phyloP scores from a whole-genome alignment of 2,797 vertebrate species.

The Enteromius argenteus region DNA sequence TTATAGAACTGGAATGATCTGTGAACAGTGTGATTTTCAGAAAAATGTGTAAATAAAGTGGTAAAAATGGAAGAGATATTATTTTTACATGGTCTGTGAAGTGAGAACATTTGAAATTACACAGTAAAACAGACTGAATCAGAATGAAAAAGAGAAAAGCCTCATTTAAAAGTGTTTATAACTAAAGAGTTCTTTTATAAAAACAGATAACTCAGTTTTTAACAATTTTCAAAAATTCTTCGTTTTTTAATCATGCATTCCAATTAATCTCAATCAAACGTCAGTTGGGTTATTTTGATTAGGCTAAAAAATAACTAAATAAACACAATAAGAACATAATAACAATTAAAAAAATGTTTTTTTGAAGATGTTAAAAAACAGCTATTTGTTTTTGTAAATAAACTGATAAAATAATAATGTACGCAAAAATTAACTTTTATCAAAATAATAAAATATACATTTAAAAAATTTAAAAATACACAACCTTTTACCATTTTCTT shows the following conservation, averaged over 20 bases:
- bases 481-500: not conserved
- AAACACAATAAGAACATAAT: too few relatives aligned
- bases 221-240: too few relatives aligned
- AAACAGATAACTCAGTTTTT: too few relatives aligned
- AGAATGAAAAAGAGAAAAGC: not conserved
- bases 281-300: too few relatives aligned
- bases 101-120: not conserved
- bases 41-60: not conserved
- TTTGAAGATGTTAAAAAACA: too few relatives aligned
- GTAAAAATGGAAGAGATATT: not conserved
- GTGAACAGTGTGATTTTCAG: not conserved
- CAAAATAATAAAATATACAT: not conserved
- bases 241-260: too few relatives aligned
- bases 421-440: not conserved
- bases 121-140: not conserved
- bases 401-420: not conserved
- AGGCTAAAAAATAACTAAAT: too few relatives aligned
- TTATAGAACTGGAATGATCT: not conserved
- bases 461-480: not conserved
- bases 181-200: too few relatives aligned
- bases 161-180: not conserved
- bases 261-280: too few relatives aligned
- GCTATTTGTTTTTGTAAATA: too few relatives aligned
- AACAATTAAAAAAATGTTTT: too few relatives aligned
- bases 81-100: not conserved